phyloP scores from a whole-genome alignment of 2,113 vertebrate species.

The Clinocottus analis region DNA sequence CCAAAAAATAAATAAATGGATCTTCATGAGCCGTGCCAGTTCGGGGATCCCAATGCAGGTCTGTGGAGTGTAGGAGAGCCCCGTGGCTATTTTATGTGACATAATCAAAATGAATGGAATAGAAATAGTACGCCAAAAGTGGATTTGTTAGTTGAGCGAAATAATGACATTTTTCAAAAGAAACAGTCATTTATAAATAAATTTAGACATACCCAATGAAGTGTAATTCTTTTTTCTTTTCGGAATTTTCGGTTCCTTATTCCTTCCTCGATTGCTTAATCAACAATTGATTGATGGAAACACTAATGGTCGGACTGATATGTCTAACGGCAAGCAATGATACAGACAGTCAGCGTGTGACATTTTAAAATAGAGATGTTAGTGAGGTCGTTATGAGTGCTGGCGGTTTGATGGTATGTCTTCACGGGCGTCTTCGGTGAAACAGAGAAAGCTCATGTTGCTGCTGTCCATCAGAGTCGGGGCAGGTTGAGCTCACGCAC shows the following conservation, averaged over 20 bases:
- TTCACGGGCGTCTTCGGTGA: conserved; percentile 52
- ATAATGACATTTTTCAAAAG: not conserved
- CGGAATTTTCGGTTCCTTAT: not conserved
- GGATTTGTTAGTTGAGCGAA: not conserved
- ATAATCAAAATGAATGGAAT: not conserved
- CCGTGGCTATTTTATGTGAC: not conserved
- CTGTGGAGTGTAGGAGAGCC: not conserved
- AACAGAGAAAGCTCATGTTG: conserved; percentile 68
- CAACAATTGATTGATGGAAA: not conserved
- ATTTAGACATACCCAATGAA: not conserved
- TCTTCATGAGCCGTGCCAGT: conserved; percentile 33
- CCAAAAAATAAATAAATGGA: conserved; percentile 27
- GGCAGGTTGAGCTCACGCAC: conserved; percentile 75
- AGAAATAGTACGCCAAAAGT: not conserved
- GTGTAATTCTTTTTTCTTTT: not conserved
- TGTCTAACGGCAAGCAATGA: not conserved
- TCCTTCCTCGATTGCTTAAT: not conserved
- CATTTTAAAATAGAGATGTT: conserved; percentile 49
- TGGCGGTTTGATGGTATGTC: conserved; percentile 49
- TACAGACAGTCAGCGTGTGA: not conserved
- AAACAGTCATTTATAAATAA: not conserved
- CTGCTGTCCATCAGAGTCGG: conserved; percentile 68
- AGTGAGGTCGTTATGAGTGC: conserved; percentile 39
- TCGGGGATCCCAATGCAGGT: not conserved
- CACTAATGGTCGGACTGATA: not conserved